Evolutionary conservation across 2,888 invertebrate species (phyloP), one percentile per base, ranked within the genome.

Genomic region (Acleris holmiana): DNA sequence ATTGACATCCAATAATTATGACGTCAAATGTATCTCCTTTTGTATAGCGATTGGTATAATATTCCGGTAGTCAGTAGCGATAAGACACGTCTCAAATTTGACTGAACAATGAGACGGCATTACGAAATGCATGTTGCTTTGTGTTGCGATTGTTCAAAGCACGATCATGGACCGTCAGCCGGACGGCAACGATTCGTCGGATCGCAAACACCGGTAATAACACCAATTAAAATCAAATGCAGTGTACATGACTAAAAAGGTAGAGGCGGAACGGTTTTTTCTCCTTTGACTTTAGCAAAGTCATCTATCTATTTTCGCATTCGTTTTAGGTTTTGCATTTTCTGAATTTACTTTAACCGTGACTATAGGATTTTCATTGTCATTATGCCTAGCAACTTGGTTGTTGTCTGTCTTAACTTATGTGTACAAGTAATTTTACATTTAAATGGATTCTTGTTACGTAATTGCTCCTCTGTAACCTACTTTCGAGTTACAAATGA

Each of bases 81-180:
- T 80, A 80, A 76, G 77, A 76, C 76, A 76, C 77, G 76, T 79
- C 76, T 72, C 70, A 72, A 76, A 78, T 64, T 78, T 71, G 75
- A 73, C 72, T 73, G 69, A 76, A 75, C 67, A 68, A 74, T 76
- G 73, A 76, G 77, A 74, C 70, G 70, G 67, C 69, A 76, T 86
- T 85, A 79, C 83, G 74, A 82, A 81, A 86, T 75, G 68, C 35
- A 41, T 57, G 49, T 64, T 59, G 54, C 65, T 65, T 65, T 65
- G 64, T 64, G 55, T 53, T 35, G 74, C 77, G 73, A 80, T 81
- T 80, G 76, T 74, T 73, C 71, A 70, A 58, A 60, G 58, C 64
- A 68, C 69, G 69, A 72, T 70, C 69, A 68, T 62, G 18, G 48
- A 18, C 56, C 29, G 35, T 50, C 21, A 49, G 49, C 41, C 46